phyloP scores from a whole-genome alignment of 2,888 invertebrate species.

The Andrena trimmerana region DNA sequence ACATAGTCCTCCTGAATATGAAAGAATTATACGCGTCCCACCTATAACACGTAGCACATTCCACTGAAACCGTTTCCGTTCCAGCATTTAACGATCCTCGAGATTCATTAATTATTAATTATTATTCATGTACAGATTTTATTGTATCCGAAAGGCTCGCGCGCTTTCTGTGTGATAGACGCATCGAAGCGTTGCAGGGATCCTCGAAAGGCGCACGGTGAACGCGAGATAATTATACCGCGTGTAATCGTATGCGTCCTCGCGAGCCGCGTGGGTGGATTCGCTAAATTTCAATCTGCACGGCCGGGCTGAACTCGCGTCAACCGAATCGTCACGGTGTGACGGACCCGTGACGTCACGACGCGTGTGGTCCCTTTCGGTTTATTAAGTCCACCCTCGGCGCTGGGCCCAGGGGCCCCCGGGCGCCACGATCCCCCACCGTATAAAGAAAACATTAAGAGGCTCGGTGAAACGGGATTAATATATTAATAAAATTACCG shows the following conservation, averaged over 20 bases:
- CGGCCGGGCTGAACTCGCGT: constrained; percentile 25
- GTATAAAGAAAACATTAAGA: constrained; percentile 32
- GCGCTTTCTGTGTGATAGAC: neutral
- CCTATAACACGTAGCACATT: too few species aligned
- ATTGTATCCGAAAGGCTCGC: too few species aligned
- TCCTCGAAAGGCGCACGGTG: neutral
- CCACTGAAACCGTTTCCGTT: too few species aligned
- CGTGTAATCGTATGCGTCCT: constrained; percentile 38
- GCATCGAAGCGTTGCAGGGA: neutral
- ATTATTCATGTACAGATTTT: too few species aligned
- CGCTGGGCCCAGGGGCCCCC: constrained; percentile 5
- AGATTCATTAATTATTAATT: too few species aligned
- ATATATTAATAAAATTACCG: constrained; percentile 58
- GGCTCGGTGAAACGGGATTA: constrained; percentile 56
- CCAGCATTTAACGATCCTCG: too few species aligned
- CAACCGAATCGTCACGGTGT: constrained; percentile 53
- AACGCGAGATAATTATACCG: constrained; percentile 46
- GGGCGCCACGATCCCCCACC: constrained; percentile 36
- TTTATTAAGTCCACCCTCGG: constrained; percentile 63
- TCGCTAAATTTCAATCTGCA: constrained; percentile 63
- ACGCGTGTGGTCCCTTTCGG: constrained; percentile 64
- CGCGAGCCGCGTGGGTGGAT: constrained; percentile 50
- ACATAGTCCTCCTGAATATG: too few species aligned
- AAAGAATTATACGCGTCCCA: too few species aligned
- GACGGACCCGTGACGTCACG: constrained; percentile 57